Percentiles rank a stretch among this genome's conserved stretches.
Evolutionary conservation across 92 coral and sea anemone genomes (phyloP).

Genomic region (Micromussa lordhowensis): DNA sequence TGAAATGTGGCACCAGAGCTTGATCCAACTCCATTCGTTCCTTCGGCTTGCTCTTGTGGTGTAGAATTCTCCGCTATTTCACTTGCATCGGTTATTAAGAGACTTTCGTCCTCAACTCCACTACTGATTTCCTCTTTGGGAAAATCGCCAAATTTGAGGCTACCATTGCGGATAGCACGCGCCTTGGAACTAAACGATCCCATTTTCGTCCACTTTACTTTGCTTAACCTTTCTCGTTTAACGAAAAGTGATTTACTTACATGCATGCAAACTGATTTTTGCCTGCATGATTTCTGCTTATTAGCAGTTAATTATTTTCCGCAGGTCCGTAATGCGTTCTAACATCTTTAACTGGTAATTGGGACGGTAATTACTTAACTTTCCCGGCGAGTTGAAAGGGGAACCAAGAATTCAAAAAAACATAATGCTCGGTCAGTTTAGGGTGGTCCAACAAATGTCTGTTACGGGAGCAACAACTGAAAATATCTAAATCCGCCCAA

Average conservation of each 20-base stretch:
- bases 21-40: not conserved
- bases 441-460: too few species aligned
- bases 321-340: not conserved
- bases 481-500: too few species aligned
- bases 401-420: not conserved
- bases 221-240: not conserved
- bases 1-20: not conserved
- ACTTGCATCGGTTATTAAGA: not conserved
- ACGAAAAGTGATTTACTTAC: not conserved
- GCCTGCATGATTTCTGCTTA: too few species aligned
- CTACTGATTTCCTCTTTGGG: not conserved
- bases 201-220: not conserved
- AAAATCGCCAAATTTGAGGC: not conserved
- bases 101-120: not conserved
- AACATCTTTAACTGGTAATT: not conserved
- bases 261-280: not conserved
- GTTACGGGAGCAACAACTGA: too few species aligned
- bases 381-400: not conserved
- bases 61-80: not conserved
- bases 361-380: not conserved
- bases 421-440: too few species aligned
- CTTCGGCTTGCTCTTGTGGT: not conserved
- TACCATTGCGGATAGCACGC: not conserved
- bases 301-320: too few species aligned
- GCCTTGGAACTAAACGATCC: slow-evolving; percentile 16